Evolutionary conservation across 2,888 invertebrate genomes (phyloP).

Genomic region (Alviniconcha strummeri): DNA sequence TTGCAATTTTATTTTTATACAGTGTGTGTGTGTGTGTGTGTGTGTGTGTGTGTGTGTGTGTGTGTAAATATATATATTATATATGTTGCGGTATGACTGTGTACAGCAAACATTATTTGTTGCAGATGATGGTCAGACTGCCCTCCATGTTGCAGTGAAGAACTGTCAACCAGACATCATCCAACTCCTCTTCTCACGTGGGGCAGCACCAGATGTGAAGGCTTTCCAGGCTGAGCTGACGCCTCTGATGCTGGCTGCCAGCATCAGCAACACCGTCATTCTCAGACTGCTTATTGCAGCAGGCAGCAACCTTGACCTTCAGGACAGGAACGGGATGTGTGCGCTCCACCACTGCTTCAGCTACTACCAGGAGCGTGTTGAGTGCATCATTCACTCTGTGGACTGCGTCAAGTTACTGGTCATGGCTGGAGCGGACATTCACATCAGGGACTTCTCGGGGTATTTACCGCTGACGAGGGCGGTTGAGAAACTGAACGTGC

Average conservation of each 20-base stretch:
- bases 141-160: constrained; percentile 20
- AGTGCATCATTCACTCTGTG: constrained; percentile 15
- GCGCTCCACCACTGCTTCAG: constrained; percentile 26
- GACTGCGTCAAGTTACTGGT: constrained; percentile 13
- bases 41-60: too few species aligned
- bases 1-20: too few species aligned
- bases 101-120: neutral
- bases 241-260: constrained; percentile 15
- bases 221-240: neutral
- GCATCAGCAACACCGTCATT: neutral
- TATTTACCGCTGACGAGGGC: constrained; percentile 15
- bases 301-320: constrained; percentile 19
- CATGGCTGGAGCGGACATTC: constrained; percentile 10
- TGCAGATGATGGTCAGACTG: constrained; percentile 9
- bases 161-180: constrained; percentile 16
- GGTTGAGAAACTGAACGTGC: constrained; percentile 1
- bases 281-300: constrained; percentile 1
- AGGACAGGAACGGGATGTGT: neutral
- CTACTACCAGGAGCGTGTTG: constrained; percentile 14
- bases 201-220: neutral
- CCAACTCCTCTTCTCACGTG: neutral
- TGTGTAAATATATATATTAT: too few species aligned
- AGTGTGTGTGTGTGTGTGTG: too few species aligned
- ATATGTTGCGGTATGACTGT: too few species aligned
- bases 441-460: neutral